Conservation (phyloP, 1,140 invertebrate species). For the Triops cancriformis region DNA sequence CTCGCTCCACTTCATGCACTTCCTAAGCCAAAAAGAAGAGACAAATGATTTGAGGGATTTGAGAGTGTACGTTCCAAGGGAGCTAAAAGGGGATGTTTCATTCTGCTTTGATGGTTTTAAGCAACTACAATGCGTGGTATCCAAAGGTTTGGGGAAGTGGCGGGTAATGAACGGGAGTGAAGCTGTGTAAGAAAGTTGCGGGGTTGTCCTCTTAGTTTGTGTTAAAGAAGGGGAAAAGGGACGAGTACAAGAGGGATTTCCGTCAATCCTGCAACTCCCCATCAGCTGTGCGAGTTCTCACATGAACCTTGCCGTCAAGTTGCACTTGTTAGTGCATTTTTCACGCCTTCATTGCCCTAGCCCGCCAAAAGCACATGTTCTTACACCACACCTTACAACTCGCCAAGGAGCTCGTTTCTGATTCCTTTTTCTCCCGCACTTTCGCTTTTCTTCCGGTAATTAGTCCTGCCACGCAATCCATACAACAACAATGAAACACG, state of each 20-base stretch:
- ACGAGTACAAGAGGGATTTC: not conserved
- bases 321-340: constrained; percentile 10
- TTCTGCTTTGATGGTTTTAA: not conserved
- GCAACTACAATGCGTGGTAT: not conserved
- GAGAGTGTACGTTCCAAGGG: not conserved
- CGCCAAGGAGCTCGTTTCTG: not conserved
- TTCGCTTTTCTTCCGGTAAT: not conserved
- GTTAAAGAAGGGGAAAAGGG: not conserved
- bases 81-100: not conserved
- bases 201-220: not conserved
- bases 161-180: not conserved
- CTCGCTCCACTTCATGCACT: not conserved
- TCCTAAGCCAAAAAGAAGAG: not conserved
- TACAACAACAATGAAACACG: too few relatives aligned
- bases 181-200: not conserved
- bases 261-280: constrained; percentile 2
- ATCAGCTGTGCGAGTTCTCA: constrained; percentile 4
- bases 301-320: constrained; percentile 9
- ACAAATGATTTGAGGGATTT: constrained; percentile 1
- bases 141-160: not conserved
- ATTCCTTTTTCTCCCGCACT: not conserved
- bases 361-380: constrained; percentile 12
- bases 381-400: constrained; percentile 2
- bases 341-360: constrained; percentile 12
- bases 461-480: not conserved